These are phyloP conservation scores for Molothrus aeneus DNA, from an alignment of 2,797 vertebrate genomes.

Conservation along the genomic window DNA sequence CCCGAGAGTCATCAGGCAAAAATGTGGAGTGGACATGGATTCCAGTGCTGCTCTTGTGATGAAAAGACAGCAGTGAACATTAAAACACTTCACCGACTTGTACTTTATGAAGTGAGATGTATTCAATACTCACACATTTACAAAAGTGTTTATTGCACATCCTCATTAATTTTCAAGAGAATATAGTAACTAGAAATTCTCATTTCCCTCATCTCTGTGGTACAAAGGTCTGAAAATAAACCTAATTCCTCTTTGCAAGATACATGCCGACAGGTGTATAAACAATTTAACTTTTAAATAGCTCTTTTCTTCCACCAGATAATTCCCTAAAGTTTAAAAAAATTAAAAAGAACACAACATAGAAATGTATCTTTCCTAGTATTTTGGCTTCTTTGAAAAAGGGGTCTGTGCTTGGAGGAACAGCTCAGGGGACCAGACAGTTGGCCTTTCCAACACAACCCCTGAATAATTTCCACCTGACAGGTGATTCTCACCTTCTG, in stretches of 20 bases:
- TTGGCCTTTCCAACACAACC: background rate
- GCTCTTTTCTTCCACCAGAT: background rate
- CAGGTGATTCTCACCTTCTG: background rate
- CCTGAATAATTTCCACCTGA: background rate
- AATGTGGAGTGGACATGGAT: background rate
- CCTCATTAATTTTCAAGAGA: background rate
- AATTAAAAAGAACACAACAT: background rate
- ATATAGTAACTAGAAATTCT: background rate
- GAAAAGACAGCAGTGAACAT: background rate
- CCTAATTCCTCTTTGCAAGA: background rate
- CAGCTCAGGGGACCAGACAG: constrained; percentile 74
- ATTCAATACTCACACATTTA: background rate
- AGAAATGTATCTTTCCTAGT: background rate
- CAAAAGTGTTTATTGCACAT: background rate
- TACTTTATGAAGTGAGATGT: background rate
- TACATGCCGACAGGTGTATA: background rate
- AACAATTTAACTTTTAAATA: background rate
- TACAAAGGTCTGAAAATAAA: background rate
- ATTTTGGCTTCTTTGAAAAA: background rate
- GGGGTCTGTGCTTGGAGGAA: background rate
- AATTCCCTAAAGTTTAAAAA: background rate
- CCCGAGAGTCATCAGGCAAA: background rate
- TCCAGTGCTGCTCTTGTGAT: background rate
- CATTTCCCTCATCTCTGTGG: background rate
- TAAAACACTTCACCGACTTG: background rate